Conservation (phyloP, 2,113 vertebrate genomes). For the Herpetotheres cachinnans region DNA sequence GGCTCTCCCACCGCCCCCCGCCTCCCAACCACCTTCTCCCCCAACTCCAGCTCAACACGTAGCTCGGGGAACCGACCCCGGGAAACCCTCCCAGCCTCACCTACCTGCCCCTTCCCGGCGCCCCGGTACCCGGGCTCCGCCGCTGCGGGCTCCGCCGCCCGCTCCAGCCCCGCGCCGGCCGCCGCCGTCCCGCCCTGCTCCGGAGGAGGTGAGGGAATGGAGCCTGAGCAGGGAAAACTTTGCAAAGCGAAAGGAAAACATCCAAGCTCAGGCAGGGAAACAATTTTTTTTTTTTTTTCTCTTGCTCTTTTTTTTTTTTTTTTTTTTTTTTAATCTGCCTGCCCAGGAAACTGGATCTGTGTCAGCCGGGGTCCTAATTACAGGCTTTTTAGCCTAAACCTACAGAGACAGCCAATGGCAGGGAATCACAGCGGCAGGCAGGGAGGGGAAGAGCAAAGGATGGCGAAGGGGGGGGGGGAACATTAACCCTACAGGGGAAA, state of each 20-base stretch:
- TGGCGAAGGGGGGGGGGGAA: not conserved
- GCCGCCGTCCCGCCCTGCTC: not conserved
- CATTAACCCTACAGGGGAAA: conserved; percentile 55
- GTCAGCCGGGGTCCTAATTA: conserved; percentile 64
- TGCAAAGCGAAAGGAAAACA: conserved; percentile 53
- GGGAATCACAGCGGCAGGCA: conserved; percentile 21
- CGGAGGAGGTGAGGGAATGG: not conserved
- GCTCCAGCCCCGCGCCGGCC: not conserved
- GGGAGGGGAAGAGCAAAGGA: conserved; percentile 33
- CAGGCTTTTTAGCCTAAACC: conserved; percentile 56
- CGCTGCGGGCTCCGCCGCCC: not conserved
- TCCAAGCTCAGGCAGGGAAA: not conserved
- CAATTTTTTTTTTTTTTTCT: not conserved
- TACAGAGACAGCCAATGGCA: conserved; percentile 56
- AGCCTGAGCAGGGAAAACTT: not conserved
- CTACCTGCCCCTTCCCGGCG: not conserved
- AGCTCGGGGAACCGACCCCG: not conserved
- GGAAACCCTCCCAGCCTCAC: not conserved
- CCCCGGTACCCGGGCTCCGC: not conserved
- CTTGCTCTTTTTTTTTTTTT: not conserved
- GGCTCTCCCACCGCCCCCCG: too few relatives aligned
- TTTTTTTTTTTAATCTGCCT: not conserved
- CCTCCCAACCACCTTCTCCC: too few relatives aligned
- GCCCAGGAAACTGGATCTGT: conserved; percentile 39
- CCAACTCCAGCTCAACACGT: not conserved